Conservation (phyloP, 2,888 invertebrate genomes). For the Troides oblongomaculatus region DNA sequence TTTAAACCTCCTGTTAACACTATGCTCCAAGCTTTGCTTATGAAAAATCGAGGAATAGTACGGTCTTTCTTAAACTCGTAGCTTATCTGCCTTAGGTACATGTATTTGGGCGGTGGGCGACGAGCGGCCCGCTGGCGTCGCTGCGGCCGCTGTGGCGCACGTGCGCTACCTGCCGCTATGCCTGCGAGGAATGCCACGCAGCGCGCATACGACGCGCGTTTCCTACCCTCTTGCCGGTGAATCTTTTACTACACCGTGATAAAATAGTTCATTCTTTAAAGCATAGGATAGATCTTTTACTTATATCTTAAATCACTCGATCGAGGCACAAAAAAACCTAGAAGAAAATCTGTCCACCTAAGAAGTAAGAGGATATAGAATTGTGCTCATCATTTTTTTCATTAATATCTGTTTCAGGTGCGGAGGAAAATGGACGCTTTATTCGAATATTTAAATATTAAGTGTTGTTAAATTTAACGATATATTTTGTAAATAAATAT, state of each 20-base stretch:
- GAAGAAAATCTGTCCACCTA: not conserved
- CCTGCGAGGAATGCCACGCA: slow-evolving; percentile 55
- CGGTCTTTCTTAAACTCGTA: no score
- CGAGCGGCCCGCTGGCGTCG: slow-evolving; percentile 53
- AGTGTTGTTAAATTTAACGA: slow-evolving; percentile 10
- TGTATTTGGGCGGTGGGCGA: slow-evolving; percentile 65
- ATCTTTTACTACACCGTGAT: no score
- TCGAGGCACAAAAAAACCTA: no score
- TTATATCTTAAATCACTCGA: no score
- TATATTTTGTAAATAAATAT: slow-evolving; percentile 32
- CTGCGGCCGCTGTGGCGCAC: slow-evolving; percentile 64
- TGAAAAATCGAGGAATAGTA: no score
- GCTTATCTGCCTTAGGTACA: slow-evolving; percentile 49
- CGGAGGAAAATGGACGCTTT: slow-evolving; percentile 79
- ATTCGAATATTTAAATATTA: slow-evolving; percentile 53
- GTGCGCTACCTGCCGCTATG: slow-evolving; percentile 47
- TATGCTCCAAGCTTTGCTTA: no score
- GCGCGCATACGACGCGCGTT: slow-evolving; percentile 58
- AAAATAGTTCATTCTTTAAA: no score
- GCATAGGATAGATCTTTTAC: no score
- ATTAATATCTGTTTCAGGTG: slow-evolving; percentile 65
- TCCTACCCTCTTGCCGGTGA: slow-evolving; percentile 60
- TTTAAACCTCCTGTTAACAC: no score
- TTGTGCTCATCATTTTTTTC: no score
- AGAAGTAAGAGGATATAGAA: no score